Evolutionary conservation across 2,113 vertebrate genomes (phyloP), one percentile per base, ranked within the genome.

Genomic region (Petrocephalus zakoni): DNA sequence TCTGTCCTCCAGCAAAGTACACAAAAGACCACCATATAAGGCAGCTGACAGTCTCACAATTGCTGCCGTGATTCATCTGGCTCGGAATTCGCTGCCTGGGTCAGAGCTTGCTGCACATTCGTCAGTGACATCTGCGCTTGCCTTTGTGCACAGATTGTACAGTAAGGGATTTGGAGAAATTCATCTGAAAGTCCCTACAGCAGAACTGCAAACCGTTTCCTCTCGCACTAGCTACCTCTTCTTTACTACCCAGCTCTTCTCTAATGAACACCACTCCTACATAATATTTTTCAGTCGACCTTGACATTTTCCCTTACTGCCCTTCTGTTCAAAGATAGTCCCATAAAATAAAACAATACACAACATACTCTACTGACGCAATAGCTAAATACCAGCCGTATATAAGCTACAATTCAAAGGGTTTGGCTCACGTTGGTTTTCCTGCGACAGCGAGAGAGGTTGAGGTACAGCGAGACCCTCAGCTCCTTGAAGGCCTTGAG

Each of bases 401-500:
- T 21, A 21, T 15, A 37, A 81, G 37, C 8, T 52, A 29, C 49
- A 47, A 53, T 37, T 25, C 19, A 37, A 25, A 56, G 53, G 49
- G 25, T 19, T 34, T 21, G 13, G 64, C 98, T 97, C 96, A 99
- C 98, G 0, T 99, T 99, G 91, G 97, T 99, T 97, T 99, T 99
- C 88, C 98, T 96, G 91, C 98, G 97, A 91, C 98, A 99, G 82
- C 98, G 96, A 58, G 98, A 99, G 88, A 99, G 89, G 88, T 97
- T 99, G 86, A 99, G 97, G 93, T 98, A 99, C 5, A 99, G 93
- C 1, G 98, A 98, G 78, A 99, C 97, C 89, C 97, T 94, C 13
- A 99, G 96, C 91, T 99, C 98, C 91, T 96, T 98, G 91, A 99
- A 99, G 0, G 97, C 96, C 94, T 97, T 98, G 93, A 98, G 96